Evolutionary conservation across 2,888 invertebrate genomes (phyloP).

Genomic region (Ctena decussata): DNA sequence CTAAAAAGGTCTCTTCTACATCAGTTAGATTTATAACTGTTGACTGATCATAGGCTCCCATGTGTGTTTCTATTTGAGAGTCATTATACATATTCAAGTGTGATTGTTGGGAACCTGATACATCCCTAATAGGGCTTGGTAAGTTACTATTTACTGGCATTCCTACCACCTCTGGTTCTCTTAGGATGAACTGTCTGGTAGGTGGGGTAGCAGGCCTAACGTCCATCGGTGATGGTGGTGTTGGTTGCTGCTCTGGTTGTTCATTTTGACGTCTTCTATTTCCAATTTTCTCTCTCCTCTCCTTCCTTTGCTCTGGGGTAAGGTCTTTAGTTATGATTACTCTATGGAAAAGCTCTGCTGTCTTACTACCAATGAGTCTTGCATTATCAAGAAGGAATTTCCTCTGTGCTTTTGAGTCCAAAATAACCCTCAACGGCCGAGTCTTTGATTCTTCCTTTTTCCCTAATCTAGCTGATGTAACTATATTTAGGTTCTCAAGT

Average conservation of each 20-base stretch:
- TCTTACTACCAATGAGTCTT: not conserved
- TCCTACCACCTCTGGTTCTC: not conserved
- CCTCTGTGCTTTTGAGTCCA: not conserved
- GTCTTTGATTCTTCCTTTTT: not conserved
- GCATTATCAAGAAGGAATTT: slow-evolving; percentile 2
- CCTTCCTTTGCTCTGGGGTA: not conserved
- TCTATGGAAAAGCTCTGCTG: not conserved
- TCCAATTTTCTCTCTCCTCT: not conserved
- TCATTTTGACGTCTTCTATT: not conserved
- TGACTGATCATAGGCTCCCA: not conserved
- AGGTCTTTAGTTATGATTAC: not conserved
- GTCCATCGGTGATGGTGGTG: not conserved
- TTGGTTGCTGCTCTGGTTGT: not conserved
- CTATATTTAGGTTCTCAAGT: not conserved
- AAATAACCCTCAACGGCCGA: not conserved
- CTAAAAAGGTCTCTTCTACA: not conserved
- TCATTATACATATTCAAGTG: not conserved
- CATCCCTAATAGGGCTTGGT: not conserved
- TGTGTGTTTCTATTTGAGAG: not conserved
- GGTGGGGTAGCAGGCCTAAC: not conserved
- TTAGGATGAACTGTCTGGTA: not conserved
- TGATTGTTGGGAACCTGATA: not conserved
- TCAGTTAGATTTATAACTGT: not conserved
- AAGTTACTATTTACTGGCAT: not conserved
- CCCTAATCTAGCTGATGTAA: not conserved